Percentiles rank a stretch among this genome's conserved stretches.
These are phyloP conservation scores for Bos indicus DNA, from an alignment of 2,113 vertebrate genomes.

Conservation along the genomic window DNA sequence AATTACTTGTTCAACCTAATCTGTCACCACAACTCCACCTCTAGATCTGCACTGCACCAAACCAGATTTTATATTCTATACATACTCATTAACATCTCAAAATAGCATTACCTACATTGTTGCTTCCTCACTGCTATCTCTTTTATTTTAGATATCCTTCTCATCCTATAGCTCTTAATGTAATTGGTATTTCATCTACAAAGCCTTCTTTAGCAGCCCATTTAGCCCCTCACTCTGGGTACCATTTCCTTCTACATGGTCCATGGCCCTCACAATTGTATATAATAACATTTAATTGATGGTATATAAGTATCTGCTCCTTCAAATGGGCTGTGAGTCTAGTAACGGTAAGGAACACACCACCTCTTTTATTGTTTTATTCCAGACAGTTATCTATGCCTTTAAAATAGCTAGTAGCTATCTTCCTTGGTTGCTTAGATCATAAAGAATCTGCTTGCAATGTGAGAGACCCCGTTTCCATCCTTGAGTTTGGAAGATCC, in stretches of 20 bases:
- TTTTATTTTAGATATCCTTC: background rate
- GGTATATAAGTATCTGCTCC: background rate
- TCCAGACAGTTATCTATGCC: background rate
- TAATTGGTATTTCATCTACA: background rate
- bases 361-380: background rate
- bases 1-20: background rate
- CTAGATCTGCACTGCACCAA: background rate
- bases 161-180: background rate
- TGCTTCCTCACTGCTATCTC: background rate
- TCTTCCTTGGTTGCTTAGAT: background rate
- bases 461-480: background rate
- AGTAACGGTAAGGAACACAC: background rate
- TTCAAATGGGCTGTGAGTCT: background rate
- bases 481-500: background rate
- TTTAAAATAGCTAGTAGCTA: background rate
- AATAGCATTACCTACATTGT: background rate
- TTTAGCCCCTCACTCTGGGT: background rate
- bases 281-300: background rate
- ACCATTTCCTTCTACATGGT: background rate
- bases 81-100: background rate
- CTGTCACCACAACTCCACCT: background rate
- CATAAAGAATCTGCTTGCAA: background rate
- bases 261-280: background rate
- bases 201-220: background rate
- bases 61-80: background rate